These are phyloP conservation scores for Lophura nycthemera DNA, from an alignment of 2,113 vertebrate species.

Conservation along the genomic window DNA sequence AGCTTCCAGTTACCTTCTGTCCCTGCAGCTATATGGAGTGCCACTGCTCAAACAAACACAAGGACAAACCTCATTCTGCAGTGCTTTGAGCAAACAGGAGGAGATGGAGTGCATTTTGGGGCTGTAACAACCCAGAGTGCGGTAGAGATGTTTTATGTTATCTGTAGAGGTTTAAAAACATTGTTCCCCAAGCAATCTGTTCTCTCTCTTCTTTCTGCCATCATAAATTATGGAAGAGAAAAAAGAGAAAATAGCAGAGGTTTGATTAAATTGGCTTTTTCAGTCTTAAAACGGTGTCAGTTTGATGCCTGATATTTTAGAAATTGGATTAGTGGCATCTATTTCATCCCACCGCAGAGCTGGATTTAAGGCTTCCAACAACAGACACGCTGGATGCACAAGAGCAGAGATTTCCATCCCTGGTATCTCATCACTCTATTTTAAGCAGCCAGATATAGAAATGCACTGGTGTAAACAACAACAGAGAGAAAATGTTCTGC, in stretches of 20 bases:
- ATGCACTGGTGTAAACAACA: not conserved
- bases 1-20: not conserved
- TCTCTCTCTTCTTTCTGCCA: not conserved
- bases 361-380: not conserved
- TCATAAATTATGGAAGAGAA: not conserved
- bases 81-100: not conserved
- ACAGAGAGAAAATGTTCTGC: not conserved
- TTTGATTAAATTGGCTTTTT: not conserved
- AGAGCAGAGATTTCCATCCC: not conserved
- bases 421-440: not conserved
- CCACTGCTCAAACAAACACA: rapidly evolving
- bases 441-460: not conserved
- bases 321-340: not conserved
- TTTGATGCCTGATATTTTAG: not conserved
- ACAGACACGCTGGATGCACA: not conserved
- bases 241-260: not conserved
- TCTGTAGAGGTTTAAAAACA: not conserved
- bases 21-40: rapidly evolving
- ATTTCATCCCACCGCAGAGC: not conserved
- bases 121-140: not conserved
- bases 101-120: not conserved
- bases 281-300: not conserved
- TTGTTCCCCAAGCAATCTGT: not conserved
- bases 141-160: not conserved
- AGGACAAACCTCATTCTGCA: not conserved